Evolutionary conservation across 2,113 vertebrate genomes (phyloP).

Genomic region (Azemiops feae): DNA sequence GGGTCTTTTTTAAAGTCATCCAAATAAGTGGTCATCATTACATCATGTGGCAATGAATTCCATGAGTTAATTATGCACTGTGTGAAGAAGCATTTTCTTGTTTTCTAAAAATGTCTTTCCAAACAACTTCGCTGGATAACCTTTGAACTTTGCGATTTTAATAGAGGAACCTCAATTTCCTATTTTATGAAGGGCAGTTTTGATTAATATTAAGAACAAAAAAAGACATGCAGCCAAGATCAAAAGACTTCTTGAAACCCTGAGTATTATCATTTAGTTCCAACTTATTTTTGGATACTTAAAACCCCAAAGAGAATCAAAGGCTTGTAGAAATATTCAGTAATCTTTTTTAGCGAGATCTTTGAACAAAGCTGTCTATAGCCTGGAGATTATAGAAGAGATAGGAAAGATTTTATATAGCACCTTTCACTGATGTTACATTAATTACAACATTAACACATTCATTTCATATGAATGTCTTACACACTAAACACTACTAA

Average conservation of each 20-base stretch:
- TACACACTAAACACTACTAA: neutral
- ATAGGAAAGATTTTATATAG: neutral
- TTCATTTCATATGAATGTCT: neutral
- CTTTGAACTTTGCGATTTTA: neutral
- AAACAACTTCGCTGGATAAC: neutral
- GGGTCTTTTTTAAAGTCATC: neutral
- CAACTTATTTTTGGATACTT: neutral
- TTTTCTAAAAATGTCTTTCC: neutral
- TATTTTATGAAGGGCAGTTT: neutral
- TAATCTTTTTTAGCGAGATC: constrained; percentile 32
- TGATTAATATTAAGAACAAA: neutral
- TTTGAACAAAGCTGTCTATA: constrained; percentile 49
- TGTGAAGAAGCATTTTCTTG: neutral
- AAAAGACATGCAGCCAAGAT: constrained; percentile 28
- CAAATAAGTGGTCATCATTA: neutral
- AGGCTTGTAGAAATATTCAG: neutral
- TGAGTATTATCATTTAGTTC: constrained; percentile 26
- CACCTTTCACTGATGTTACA: neutral
- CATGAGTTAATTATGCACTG: neutral
- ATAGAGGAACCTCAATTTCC: neutral
- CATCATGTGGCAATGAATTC: neutral
- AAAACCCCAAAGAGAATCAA: constrained; percentile 37
- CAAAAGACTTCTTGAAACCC: constrained; percentile 35
- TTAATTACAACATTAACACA: neutral
- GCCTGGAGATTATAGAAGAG: neutral